Base-by-base conservation (phyloP, 2,797 vertebrate genomes). In the Smutsia temminckii region DNA sequence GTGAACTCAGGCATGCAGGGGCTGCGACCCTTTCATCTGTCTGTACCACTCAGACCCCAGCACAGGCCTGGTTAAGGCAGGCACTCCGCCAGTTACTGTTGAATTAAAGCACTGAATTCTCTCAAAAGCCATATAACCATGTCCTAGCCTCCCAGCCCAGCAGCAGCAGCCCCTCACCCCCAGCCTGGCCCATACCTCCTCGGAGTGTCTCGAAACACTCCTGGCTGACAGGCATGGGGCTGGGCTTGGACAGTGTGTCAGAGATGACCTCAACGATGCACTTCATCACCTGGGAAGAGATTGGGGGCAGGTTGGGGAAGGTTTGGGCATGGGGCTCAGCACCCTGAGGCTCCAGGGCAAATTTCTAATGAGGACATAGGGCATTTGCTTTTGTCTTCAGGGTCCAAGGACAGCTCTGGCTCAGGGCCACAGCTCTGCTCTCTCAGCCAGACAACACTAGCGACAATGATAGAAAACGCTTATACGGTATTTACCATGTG, bases 231-330 rank as follows among this genome's bases (percentile, higher is more conserved):
- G 99, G 98, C 57, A 98, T 53, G 42, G 99, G 98, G 80, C 98
- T 99, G 95, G 99, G 99, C 96, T 99, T 99, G 0, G 99, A 99
- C 27, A 99, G 98, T 0, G 99, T 99, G 61, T 99, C 99, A 1
- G 99, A 99, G 97, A 99, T 98, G 63, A 99, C 99, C 97, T 99
- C 99, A 49, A 99, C 99, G 18, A 99, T 99, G 96, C 99, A 99
- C 97, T 99, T 99, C 99, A 99, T 99, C 97, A 99, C 99, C 99
- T 99, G 98, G 79, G 92, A 94, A 90, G 92, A 97, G n/a, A 97
- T 10, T 64, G 81, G 94, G 49, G 61, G 80, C 5, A 10, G 53
- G 81, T 46, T 61, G 55, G 64, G 42, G n/a, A n/a, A 34, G 53
- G 53, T 53, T 9, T 10, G 17, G 57, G 51, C 18, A 6, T 2